A percentile compares a stretch with the other conserved stretches of the same genome.
These are phyloP conservation scores for Thamnaconus septentrionalis DNA, from an alignment of 2,113 vertebrate species.

Conservation along the genomic window DNA sequence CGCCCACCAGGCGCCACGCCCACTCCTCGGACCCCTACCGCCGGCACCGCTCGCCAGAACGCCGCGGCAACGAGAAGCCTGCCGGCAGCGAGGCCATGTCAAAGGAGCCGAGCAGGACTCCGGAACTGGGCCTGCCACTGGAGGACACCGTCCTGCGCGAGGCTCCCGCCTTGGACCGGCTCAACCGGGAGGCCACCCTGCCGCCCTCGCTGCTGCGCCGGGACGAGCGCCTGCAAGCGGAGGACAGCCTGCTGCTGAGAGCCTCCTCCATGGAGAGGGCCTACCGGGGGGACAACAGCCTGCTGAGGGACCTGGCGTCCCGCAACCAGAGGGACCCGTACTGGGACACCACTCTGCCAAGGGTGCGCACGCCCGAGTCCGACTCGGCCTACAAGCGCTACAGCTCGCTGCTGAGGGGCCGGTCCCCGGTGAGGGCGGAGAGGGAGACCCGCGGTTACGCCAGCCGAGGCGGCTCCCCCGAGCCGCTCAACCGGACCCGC, in stretches of 20 bases:
- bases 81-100: slow-evolving; percentile 61
- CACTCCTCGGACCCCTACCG: slow-evolving; percentile 67
- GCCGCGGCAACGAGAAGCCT: slow-evolving; percentile 77
- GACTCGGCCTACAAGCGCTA: slow-evolving; percentile 70
- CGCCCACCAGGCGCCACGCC: slow-evolving; percentile 70
- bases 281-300: slow-evolving; percentile 49
- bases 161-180: slow-evolving; percentile 54
- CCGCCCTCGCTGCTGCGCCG: slow-evolving; percentile 2
- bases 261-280: slow-evolving; percentile 57
- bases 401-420: slow-evolving; percentile 70
- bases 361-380: slow-evolving; percentile 67
- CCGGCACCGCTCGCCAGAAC: slow-evolving; percentile 68
- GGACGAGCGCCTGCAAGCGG: slow-evolving; percentile 38
- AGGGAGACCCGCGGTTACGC: slow-evolving; percentile 26
- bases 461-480: slow-evolving; percentile 48
- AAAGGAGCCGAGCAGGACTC: slow-evolving; percentile 47
- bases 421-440: slow-evolving; percentile 57
- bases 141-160: slow-evolving; percentile 65
- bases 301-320: slow-evolving; percentile 50
- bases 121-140: slow-evolving; percentile 40
- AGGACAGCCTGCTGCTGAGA: slow-evolving; percentile 59
- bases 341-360: slow-evolving; percentile 57
- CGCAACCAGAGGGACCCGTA: slow-evolving; percentile 35
- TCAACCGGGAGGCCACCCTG: slow-evolving; percentile 54
- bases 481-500: slow-evolving; percentile 50